phyloP scores from a whole-genome alignment of 2,797 vertebrate genomes.

The Peromyscus melanophrys region DNA sequence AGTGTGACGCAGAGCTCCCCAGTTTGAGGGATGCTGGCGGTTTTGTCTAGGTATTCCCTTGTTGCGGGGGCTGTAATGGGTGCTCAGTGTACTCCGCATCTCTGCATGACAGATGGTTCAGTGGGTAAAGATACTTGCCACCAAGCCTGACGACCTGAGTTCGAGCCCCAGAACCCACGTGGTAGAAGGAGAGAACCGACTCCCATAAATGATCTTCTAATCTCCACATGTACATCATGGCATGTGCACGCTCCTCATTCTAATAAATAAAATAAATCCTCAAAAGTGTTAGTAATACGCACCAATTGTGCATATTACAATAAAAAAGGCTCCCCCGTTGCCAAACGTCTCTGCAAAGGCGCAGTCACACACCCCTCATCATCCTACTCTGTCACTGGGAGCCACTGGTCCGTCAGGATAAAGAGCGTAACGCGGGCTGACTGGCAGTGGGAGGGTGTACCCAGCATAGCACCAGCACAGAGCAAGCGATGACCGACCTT shows the following conservation, averaged over 20 bases:
- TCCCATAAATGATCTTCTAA: not conserved
- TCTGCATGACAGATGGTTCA: not conserved
- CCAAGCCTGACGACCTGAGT: not conserved
- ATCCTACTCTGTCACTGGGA: not conserved
- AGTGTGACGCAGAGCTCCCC: not conserved
- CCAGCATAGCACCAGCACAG: not conserved
- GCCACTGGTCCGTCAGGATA: not conserved
- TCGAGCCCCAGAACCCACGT: not conserved
- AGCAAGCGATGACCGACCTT: not conserved
- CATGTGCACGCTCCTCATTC: not conserved
- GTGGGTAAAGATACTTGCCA: not conserved
- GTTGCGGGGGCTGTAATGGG: not conserved
- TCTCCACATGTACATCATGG: not conserved
- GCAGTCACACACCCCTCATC: not conserved
- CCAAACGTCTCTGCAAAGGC: not conserved
- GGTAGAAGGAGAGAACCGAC: not conserved
- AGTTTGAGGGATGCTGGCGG: not conserved
- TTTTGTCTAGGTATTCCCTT: conserved; percentile 12
- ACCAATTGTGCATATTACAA: not conserved
- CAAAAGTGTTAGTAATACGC: not conserved
- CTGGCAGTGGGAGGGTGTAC: not conserved
- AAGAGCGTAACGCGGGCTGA: not conserved
- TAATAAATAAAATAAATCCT: not conserved
- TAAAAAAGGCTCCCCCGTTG: not conserved
- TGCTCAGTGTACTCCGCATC: not conserved